Percentiles rank a stretch among this genome's conserved stretches.
Conservation (phyloP, 2,113 vertebrate genomes). For the Prolemur simus region DNA sequence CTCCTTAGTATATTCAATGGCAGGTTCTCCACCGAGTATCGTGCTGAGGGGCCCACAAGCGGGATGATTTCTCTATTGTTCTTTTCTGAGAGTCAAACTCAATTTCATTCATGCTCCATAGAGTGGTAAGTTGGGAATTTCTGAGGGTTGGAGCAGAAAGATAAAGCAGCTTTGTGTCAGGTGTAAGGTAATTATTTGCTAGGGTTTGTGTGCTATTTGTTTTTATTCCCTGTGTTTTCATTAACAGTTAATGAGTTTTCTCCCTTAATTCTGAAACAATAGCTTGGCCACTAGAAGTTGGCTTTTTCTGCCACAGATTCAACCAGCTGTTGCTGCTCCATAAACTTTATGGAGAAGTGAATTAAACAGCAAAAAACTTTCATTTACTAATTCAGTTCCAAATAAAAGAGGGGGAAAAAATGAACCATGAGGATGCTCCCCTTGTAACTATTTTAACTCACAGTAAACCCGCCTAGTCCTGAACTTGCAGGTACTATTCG, state of each 20-base stretch:
- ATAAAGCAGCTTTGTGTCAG: constrained; percentile 74
- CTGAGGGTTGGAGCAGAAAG: constrained; percentile 70
- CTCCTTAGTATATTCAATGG: not conserved
- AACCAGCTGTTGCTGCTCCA: constrained; percentile 84
- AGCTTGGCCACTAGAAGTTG: constrained; percentile 79
- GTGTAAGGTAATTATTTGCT: constrained; percentile 80
- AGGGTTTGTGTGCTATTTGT: constrained; percentile 81
- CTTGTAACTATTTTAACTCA: constrained; percentile 60
- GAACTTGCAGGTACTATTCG: constrained; percentile 33
- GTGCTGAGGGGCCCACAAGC: constrained; percentile 38
- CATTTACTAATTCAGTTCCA: constrained; percentile 70
- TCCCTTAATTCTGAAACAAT: constrained; percentile 80
- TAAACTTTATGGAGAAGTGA: constrained; percentile 85
- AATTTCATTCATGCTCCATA: constrained; percentile 68
- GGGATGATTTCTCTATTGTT: constrained; percentile 63
- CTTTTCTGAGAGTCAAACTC: constrained; percentile 67
- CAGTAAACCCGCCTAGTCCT: not conserved
- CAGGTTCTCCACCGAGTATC: constrained; percentile 8
- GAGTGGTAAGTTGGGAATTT: constrained; percentile 71
- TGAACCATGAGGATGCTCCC: constrained; percentile 41
- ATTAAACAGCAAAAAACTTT: constrained; percentile 78
- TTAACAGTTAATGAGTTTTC: constrained; percentile 84
- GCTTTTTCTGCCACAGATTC: constrained; percentile 76
- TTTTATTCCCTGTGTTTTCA: constrained; percentile 86
- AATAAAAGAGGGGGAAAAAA: constrained; percentile 52